Evolutionary conservation across 2,888 invertebrate genomes (phyloP).

Genomic region (Crocallis elinguaria): DNA sequence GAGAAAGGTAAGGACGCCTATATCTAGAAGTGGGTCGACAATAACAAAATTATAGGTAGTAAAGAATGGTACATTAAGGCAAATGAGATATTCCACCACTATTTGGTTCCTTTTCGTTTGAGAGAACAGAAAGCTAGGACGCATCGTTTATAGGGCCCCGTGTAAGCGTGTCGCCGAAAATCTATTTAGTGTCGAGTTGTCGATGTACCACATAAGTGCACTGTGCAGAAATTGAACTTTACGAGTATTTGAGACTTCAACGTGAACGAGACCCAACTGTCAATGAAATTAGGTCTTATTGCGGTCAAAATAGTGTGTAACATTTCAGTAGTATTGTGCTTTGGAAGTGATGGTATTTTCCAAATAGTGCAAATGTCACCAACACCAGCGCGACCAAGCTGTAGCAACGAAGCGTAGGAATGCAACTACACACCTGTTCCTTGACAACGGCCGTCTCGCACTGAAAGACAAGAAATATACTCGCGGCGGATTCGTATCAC

Average conservation of each 20-base stretch:
- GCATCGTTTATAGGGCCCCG: not conserved
- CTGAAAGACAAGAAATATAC: constrained; percentile 27
- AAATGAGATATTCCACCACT: too few species aligned
- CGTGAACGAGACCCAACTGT: not conserved
- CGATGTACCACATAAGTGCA: constrained; percentile 1
- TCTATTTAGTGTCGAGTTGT: not conserved
- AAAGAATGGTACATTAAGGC: too few species aligned
- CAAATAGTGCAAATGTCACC: not conserved
- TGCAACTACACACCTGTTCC: constrained; percentile 24
- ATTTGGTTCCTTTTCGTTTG: too few species aligned
- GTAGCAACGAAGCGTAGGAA: constrained; percentile 13
- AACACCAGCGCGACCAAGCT: constrained; percentile 14
- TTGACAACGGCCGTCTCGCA: constrained; percentile 16
- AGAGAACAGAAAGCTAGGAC: too few species aligned
- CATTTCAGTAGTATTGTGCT: not conserved
- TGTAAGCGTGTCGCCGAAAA: not conserved
- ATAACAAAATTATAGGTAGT: too few species aligned
- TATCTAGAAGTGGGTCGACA: too few species aligned
- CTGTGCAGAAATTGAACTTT: not conserved
- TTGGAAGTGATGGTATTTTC: not conserved
- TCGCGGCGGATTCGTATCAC: constrained; percentile 8
- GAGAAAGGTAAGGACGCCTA: too few species aligned
- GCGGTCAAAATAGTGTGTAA: too few species aligned
- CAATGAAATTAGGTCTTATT: not conserved
- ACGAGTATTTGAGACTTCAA: not conserved